Conservation (phyloP, 2,888 invertebrate genomes). For the Lasius platythorax region DNA sequence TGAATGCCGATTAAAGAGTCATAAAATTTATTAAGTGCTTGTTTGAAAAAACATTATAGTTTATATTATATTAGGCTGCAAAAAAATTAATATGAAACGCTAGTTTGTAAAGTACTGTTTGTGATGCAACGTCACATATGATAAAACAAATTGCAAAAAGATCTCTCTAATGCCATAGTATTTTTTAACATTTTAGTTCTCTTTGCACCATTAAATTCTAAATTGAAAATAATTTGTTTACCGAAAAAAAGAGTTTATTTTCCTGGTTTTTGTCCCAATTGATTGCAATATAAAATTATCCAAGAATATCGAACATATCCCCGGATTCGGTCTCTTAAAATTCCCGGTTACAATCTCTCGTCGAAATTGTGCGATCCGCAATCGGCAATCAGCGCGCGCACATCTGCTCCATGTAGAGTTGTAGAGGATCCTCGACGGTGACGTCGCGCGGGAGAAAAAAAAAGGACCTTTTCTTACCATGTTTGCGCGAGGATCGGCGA, state of each 20-base stretch:
- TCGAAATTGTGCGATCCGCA: constrained; percentile 20
- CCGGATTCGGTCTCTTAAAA: background rate
- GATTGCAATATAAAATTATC: background rate
- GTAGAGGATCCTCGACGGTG: constrained; percentile 42
- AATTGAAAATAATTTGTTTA: background rate
- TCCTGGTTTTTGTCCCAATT: background rate
- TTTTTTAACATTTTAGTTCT: background rate
- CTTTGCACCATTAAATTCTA: background rate
- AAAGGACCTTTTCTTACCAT: constrained; percentile 60
- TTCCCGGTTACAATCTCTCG: constrained; percentile 24
- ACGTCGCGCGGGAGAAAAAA: constrained; percentile 55
- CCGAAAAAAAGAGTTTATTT: background rate
- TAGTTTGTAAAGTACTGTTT: background rate
- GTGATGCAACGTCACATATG: background rate
- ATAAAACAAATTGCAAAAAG: background rate
- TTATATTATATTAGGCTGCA: background rate
- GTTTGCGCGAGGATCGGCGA: constrained; percentile 45
- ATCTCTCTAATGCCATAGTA: background rate
- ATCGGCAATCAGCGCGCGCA: constrained; percentile 22
- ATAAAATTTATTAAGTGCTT: background rate
- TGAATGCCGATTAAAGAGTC: background rate
- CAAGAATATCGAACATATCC: background rate
- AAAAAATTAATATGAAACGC: background rate
- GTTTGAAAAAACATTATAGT: background rate
- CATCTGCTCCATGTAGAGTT: constrained; percentile 22